Evolutionary conservation across 37 sponge, comb jelly and placozoan genomes (phyloP).

Genomic region (Geodia barretti): DNA sequence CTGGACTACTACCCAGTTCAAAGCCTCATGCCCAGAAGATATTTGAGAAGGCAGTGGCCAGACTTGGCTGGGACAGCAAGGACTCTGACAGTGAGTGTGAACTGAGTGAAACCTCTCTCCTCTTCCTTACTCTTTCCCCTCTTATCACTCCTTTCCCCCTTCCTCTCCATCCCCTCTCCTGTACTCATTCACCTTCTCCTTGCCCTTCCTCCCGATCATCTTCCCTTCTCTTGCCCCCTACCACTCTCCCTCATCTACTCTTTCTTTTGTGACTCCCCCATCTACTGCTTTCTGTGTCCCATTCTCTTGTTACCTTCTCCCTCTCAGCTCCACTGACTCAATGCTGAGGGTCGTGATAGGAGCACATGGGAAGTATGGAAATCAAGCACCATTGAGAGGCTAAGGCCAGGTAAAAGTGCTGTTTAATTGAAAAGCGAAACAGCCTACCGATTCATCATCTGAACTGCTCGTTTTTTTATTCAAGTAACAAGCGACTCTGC

Average conservation of each 20-base stretch:
- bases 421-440: no score
- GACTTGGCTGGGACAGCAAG: constrained; percentile 83
- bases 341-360: constrained; percentile 78
- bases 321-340: constrained; percentile 49
- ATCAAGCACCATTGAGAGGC: constrained; percentile 72
- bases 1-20: constrained; percentile 62
- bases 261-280: background rate
- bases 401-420: constrained; percentile 36
- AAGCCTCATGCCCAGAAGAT: constrained; percentile 65
- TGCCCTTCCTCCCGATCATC: no score
- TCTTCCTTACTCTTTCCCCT: background rate
- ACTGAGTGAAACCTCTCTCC: background rate
- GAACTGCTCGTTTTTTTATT: no score
- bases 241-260: background rate
- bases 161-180: background rate
- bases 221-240: no score
- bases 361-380: constrained; percentile 57
- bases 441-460: no score
- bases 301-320: background rate
- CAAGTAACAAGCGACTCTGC: no score
- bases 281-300: background rate
- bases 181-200: background rate
- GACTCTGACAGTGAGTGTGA: constrained; percentile 53
- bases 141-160: background rate
- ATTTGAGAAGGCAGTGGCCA: constrained; percentile 28